Evolutionary conservation across 2,888 invertebrate genomes (phyloP).

Genomic region (Sphecodes monilicornis): DNA sequence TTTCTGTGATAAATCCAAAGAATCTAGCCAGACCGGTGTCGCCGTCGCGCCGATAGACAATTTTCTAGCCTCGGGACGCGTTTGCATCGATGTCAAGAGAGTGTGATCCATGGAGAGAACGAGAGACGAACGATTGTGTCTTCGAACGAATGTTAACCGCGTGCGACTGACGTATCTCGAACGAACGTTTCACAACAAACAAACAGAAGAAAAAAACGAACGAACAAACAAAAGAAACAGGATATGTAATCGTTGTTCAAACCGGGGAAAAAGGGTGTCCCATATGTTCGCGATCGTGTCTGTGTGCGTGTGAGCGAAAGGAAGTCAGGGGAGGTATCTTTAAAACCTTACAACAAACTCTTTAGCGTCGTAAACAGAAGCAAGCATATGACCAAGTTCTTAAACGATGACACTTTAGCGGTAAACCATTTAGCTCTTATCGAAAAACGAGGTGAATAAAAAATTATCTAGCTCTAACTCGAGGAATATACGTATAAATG

Average conservation of each 20-base stretch:
- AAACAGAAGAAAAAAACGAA: not conserved
- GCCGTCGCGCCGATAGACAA: slow-evolving; percentile 44
- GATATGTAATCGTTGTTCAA: not conserved
- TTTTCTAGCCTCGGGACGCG: slow-evolving; percentile 48
- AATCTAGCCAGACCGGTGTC: slow-evolving; percentile 61
- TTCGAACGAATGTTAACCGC: not conserved
- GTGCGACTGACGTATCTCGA: not conserved
- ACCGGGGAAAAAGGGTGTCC: not conserved
- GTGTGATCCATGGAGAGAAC: not conserved
- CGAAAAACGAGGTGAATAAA: slow-evolving; percentile 1
- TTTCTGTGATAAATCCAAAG: slow-evolving; percentile 83
- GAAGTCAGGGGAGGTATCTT: slow-evolving; percentile 32
- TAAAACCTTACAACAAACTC: slow-evolving; percentile 41
- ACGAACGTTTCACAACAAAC: not conserved
- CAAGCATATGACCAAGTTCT: slow-evolving; percentile 72
- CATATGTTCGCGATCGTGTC: slow-evolving; percentile 1
- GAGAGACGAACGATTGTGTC: not conserved
- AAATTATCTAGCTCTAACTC: slow-evolving; percentile 47
- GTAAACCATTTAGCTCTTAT: slow-evolving; percentile 33
- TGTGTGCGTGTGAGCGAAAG: not conserved
- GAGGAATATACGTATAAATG: slow-evolving; percentile 34
- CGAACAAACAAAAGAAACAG: not conserved
- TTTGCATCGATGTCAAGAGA: slow-evolving; percentile 34
- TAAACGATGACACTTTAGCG: slow-evolving; percentile 58
- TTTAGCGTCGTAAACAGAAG: slow-evolving; percentile 57